Percentiles rank a stretch among this genome's conserved stretches.
Conservation (phyloP, 2,797 vertebrate species). For the Takifugu ocellatus region DNA sequence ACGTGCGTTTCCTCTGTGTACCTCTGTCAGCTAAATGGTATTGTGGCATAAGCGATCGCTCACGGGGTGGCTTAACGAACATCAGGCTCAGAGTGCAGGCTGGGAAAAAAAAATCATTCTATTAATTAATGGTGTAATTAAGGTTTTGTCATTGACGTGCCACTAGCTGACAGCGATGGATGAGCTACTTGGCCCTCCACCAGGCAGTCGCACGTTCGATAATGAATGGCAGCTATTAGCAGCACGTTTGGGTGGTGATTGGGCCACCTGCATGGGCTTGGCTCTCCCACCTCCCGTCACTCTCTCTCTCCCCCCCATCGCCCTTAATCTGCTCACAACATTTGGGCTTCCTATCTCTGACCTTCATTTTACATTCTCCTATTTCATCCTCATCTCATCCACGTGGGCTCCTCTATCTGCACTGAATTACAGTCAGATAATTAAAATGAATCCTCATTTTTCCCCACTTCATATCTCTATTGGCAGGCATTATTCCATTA, state of each 20-base stretch:
- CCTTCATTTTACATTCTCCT: constrained; percentile 56
- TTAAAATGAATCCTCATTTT: constrained; percentile 52
- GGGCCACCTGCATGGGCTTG: constrained; percentile 87
- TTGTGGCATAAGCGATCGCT: constrained; percentile 79
- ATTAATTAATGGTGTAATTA: constrained; percentile 99
- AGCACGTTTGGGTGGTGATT: constrained; percentile 83
- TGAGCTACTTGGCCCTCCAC: constrained; percentile 80
- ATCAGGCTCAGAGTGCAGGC: constrained; percentile 83
- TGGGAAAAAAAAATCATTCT: constrained; percentile 86
- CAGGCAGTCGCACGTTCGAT: constrained; percentile 78
- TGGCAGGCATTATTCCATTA: no score
- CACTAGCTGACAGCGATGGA: constrained; percentile 94
- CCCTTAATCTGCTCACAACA: constrained; percentile 60
- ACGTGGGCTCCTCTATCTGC: constrained; percentile 46
- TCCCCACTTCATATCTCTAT: neutral
- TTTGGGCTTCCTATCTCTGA: constrained; percentile 56
- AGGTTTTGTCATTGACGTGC: constrained; percentile 98
- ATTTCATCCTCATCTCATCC: constrained; percentile 45
- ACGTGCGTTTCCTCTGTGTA: constrained; percentile 51
- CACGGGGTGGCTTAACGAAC: constrained; percentile 87
- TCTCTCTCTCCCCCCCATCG: constrained; percentile 38
- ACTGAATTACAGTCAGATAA: constrained; percentile 75
- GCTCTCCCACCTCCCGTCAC: constrained; percentile 67
- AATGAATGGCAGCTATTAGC: constrained; percentile 98
- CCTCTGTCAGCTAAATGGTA: constrained; percentile 63